Conservation (phyloP, 1,140 invertebrate species). For the Oedothorax gibbosus region DNA sequence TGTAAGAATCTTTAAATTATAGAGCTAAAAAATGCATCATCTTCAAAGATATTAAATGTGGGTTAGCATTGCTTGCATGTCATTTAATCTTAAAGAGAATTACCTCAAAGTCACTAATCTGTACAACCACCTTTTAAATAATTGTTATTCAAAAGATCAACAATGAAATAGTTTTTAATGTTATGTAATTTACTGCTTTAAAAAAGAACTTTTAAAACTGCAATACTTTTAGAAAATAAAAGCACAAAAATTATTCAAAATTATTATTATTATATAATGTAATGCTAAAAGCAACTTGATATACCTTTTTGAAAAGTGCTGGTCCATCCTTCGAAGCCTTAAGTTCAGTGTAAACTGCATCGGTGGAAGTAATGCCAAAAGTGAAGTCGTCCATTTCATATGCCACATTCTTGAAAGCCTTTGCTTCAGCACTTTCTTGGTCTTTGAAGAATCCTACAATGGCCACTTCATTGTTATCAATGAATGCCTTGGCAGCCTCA, state of each 20-base stretch:
- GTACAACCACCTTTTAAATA: too few species aligned
- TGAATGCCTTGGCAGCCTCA: constrained; percentile 87
- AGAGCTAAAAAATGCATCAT: too few species aligned
- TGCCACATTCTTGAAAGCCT: constrained; percentile 85
- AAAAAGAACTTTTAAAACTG: neutral
- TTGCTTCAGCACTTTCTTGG: constrained; percentile 80
- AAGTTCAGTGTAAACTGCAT: constrained; percentile 81
- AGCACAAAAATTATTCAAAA: neutral
- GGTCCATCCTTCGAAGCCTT: constrained; percentile 80
- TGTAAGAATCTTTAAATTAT: too few species aligned
- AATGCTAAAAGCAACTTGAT: constrained; percentile 23
- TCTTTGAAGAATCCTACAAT: constrained; percentile 97
- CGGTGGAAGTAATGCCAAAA: constrained; percentile 87
- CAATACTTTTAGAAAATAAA: neutral
- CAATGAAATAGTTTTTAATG: too few species aligned
- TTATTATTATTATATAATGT: neutral
- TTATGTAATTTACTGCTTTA: neutral
- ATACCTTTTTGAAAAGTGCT: constrained; percentile 91
- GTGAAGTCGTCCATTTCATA: constrained; percentile 84
- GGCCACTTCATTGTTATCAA: constrained; percentile 82
- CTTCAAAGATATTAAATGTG: too few species aligned
- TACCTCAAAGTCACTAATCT: too few species aligned
- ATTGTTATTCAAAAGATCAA: too few species aligned
- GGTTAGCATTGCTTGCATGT: too few species aligned
- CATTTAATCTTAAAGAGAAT: too few species aligned